Evolutionary conservation across 2,113 vertebrate species (phyloP).

Genomic region (Myrmophylax atrothorax): DNA sequence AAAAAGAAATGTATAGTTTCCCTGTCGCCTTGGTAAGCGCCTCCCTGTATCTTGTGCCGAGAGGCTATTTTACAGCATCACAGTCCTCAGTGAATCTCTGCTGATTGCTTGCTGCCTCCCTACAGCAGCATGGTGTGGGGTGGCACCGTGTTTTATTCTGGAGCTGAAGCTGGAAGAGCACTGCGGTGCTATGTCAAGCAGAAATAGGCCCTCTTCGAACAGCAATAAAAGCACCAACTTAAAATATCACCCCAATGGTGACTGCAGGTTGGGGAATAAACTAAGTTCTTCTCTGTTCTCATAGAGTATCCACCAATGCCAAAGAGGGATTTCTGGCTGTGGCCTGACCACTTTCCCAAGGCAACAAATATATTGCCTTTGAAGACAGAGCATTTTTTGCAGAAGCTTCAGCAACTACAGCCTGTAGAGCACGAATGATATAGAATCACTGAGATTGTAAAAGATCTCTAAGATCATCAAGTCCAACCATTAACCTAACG

Average conservation of each 20-base stretch:
- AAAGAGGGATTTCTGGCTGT: neutral
- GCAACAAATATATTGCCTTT: rapidly evolving
- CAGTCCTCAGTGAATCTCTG: conserved; percentile 50
- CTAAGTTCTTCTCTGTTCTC: neutral
- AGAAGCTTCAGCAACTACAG: neutral
- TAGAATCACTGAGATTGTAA: neutral
- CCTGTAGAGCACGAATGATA: neutral
- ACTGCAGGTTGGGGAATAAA: conserved; percentile 26
- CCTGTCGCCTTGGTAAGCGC: conserved; percentile 56
- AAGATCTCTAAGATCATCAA: neutral
- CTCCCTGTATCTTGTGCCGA: conserved; percentile 62
- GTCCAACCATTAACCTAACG: rapidly evolving
- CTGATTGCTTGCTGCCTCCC: conserved; percentile 54
- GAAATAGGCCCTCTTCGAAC: conserved; percentile 18
- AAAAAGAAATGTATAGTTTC: conserved; percentile 60
- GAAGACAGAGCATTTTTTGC: rapidly evolving
- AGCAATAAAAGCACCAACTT: conserved; percentile 14
- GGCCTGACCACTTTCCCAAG: neutral
- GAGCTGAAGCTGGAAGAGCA: neutral
- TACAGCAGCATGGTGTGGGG: neutral
- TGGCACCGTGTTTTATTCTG: conserved; percentile 12
- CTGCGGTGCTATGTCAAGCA: neutral
- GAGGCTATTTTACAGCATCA: conserved; percentile 59
- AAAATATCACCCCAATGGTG: conserved; percentile 25
- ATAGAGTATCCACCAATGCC: neutral